Evolutionary conservation across 2,888 invertebrate species (phyloP).

Genomic region (Xiphydria camelus): DNA sequence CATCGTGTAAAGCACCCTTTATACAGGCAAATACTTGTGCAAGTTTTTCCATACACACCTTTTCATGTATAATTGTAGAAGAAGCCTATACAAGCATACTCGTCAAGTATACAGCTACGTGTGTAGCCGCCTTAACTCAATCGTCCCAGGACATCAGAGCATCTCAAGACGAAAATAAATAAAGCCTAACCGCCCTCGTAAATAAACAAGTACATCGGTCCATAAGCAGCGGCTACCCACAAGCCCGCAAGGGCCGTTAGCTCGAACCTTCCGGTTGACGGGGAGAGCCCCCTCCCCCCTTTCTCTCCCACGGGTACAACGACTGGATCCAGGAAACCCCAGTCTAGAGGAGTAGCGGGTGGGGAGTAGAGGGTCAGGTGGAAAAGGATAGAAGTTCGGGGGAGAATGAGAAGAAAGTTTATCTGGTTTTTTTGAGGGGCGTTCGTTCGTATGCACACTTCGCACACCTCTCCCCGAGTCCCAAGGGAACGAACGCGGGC

Average conservation of each 20-base stretch:
- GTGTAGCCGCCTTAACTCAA: too few relatives aligned
- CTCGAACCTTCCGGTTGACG: conserved; percentile 27
- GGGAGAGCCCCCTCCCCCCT: conserved; percentile 19
- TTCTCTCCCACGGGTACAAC: not conserved
- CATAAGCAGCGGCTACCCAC: conserved; percentile 19
- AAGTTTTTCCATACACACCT: too few relatives aligned
- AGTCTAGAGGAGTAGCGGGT: too few relatives aligned
- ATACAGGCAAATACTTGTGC: too few relatives aligned
- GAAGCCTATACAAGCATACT: too few relatives aligned
- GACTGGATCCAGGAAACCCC: not conserved
- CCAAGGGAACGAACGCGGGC: conserved; percentile 5
- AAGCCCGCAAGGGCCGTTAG: conserved; percentile 28
- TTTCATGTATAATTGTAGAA: too few relatives aligned
- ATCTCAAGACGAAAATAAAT: conserved; percentile 8
- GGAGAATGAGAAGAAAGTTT: conserved; percentile 1
- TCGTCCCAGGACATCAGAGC: not conserved
- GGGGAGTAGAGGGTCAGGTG: conserved; percentile 3
- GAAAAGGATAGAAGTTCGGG: conserved; percentile 16
- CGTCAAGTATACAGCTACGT: too few relatives aligned
- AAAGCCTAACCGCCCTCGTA: conserved; percentile 15
- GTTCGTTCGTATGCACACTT: conserved; percentile 12
- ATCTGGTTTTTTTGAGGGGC: conserved; percentile 5
- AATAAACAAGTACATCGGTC: conserved; percentile 30
- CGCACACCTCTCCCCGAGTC: conserved; percentile 6
- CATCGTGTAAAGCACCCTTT: too few relatives aligned